A percentile compares a stretch with the other conserved stretches of the same genome.
These are phyloP conservation scores for Drosophila stalkeri DNA, from an alignment of 2,888 invertebrate genomes.

Conservation along the genomic window DNA sequence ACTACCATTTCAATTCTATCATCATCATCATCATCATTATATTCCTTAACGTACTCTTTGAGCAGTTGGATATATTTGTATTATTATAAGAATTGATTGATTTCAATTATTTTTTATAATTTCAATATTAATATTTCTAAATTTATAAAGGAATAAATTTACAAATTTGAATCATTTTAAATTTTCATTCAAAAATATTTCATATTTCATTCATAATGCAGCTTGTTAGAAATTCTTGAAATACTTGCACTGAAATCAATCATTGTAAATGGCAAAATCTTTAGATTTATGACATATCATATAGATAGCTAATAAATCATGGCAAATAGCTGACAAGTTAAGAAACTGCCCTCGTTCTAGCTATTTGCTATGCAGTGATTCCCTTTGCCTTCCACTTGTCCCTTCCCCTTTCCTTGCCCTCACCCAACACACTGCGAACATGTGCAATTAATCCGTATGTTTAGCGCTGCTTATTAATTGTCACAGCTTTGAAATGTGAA, in stretches of 20 bases:
- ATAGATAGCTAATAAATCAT: conserved; percentile 2
- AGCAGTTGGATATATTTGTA: too few relatives aligned
- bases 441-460: conserved; percentile 81
- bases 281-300: neutral
- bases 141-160: too few relatives aligned
- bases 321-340: conserved; percentile 20
- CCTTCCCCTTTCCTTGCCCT: neutral
- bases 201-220: too few relatives aligned
- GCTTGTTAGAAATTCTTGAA: neutral
- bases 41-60: too few relatives aligned
- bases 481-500: conserved; percentile 55
- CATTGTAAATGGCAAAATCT: neutral
- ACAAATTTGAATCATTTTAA: too few relatives aligned
- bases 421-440: conserved; percentile 53
- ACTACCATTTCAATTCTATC: too few relatives aligned
- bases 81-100: too few relatives aligned
- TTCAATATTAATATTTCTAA: neutral
- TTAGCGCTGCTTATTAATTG: conserved; percentile 78
- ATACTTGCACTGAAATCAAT: conserved; percentile 12
- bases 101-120: too few relatives aligned
- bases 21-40: too few relatives aligned
- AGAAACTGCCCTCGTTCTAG: conserved; percentile 47
- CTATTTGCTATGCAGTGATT: conserved; percentile 22
- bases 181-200: neutral
- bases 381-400: neutral